phyloP scores from a whole-genome alignment of 2,888 invertebrate genomes.

The Polydrusus tereticollis region DNA sequence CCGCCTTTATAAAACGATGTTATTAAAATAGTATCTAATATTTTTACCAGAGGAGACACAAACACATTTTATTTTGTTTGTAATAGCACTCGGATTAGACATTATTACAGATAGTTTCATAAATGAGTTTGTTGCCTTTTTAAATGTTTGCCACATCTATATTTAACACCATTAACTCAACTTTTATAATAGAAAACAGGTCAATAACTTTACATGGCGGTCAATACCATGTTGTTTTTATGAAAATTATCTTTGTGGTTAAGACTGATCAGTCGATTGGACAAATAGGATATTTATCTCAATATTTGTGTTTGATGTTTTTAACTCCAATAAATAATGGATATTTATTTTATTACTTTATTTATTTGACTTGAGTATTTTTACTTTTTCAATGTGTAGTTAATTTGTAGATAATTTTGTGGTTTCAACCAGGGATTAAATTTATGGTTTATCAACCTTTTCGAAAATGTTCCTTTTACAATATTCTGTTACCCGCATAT shows the following conservation, averaged over 20 bases:
- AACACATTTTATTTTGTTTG: too few species aligned
- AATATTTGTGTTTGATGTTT: not conserved
- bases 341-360: too few species aligned
- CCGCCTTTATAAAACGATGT: too few species aligned
- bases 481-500: too few species aligned
- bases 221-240: conserved; percentile 4
- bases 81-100: not conserved
- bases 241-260: conserved; percentile 3
- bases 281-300: not conserved
- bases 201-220: not conserved
- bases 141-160: not conserved
- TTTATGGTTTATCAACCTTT: too few species aligned
- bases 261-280: not conserved
- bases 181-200: conserved; percentile 1
- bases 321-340: not conserved
- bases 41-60: too few species aligned
- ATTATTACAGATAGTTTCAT: not conserved
- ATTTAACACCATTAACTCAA: not conserved
- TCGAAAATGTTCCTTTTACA: too few species aligned
- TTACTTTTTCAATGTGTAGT: too few species aligned
- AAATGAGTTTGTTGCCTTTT: conserved; percentile 2
- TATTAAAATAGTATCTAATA: not conserved
- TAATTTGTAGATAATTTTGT: too few species aligned
- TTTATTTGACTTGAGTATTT: too few species aligned
- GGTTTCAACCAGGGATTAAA: too few species aligned